These are phyloP conservation scores for Brassicogethes aeneus DNA, from an alignment of 2,888 invertebrate genomes.

Conservation along the genomic window DNA sequence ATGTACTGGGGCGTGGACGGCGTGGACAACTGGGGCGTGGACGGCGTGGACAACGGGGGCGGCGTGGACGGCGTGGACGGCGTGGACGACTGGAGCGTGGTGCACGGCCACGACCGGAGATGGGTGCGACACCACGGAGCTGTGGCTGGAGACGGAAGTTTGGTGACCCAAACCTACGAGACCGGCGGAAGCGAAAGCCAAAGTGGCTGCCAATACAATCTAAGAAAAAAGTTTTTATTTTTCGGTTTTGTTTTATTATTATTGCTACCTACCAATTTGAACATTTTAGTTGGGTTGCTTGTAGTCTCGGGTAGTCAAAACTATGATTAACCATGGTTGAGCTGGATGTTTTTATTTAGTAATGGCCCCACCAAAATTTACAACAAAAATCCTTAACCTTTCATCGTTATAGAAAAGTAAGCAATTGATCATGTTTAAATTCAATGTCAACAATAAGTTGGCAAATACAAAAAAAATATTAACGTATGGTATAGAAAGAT, in stretches of 20 bases:
- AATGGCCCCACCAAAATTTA: no score
- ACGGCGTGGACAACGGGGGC: slow-evolving; percentile 20
- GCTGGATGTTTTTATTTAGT: no score
- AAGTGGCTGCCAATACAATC: slow-evolving; percentile 44
- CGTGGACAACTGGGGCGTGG: slow-evolving; percentile 17
- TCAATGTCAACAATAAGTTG: no score
- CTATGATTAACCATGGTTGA: no score
- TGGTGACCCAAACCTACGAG: slow-evolving; percentile 11
- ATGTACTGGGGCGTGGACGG: slow-evolving; percentile 22
- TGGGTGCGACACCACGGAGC: slow-evolving; percentile 24
- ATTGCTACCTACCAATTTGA: no score
- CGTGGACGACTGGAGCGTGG: slow-evolving; percentile 21
- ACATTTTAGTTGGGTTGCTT: not conserved
- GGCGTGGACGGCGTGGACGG: slow-evolving; percentile 8
- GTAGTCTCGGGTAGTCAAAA: no score
- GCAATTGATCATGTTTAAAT: no score
- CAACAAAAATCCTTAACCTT: no score
- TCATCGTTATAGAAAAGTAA: no score
- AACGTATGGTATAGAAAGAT: no score
- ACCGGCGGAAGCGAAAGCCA: slow-evolving; percentile 41
- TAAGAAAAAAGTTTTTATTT: slow-evolving; percentile 28
- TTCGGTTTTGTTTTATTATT: no score
- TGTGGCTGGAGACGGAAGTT: slow-evolving; percentile 13
- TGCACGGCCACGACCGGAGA: slow-evolving; percentile 25
- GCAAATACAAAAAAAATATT: no score